Conservation (phyloP, 1,140 invertebrate species). For the Drosophila murphyi region DNA sequence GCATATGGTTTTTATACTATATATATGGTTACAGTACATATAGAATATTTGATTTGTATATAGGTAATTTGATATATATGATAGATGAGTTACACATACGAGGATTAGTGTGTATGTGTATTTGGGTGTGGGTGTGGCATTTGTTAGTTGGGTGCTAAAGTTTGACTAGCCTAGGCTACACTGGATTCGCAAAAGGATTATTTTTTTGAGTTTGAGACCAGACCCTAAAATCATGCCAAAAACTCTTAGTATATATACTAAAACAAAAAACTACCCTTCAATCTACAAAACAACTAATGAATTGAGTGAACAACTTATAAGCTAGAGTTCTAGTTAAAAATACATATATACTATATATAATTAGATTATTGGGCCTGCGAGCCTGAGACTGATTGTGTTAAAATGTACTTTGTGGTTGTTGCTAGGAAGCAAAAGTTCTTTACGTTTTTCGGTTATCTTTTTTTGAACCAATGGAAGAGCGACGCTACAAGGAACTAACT, state of each 20-base stretch:
- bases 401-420: constrained; percentile 10
- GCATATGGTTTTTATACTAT: constrained; percentile 54
- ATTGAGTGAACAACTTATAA: constrained; percentile 33
- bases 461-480: constrained; percentile 66
- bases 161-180: constrained; percentile 63
- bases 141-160: constrained; percentile 44
- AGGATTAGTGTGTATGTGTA: constrained; percentile 38
- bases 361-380: not conserved
- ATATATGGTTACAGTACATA: constrained; percentile 43
- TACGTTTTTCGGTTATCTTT: constrained; percentile 8
- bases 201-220: constrained; percentile 4
- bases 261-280: constrained; percentile 5
- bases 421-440: constrained; percentile 45
- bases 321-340: constrained; percentile 18
- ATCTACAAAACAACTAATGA: constrained; percentile 23
- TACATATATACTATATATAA: constrained; percentile 1
- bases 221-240: constrained; percentile 19
- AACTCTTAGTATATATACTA: constrained; percentile 3
- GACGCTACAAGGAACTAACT: constrained; percentile 54
- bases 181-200: constrained; percentile 30
- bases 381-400: constrained; percentile 42
- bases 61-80: constrained; percentile 39
- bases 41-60: constrained; percentile 39
- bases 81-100: constrained; percentile 24
- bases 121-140: constrained; percentile 18